Base-by-base conservation (phyloP, 1,140 invertebrate species). In the Andrena cerasifolii region DNA sequence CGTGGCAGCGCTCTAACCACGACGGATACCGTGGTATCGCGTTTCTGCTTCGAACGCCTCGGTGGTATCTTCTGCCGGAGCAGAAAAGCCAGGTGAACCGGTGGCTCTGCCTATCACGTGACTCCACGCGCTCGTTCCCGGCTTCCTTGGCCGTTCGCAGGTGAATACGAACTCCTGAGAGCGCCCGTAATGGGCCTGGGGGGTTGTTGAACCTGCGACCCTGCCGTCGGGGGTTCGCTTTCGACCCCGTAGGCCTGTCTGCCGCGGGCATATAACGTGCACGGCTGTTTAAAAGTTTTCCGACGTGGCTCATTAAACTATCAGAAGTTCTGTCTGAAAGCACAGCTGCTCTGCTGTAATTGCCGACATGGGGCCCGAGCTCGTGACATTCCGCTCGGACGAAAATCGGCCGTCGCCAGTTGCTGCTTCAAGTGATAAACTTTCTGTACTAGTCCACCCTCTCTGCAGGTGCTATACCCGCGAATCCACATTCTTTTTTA, bases 281-380 rank as follows among this genome's bases (percentile, higher is more conserved):
- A 45, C 72, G 51, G 72, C 83, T 82, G 73, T 84, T 84, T 75
- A 80, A 84, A 84, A 84, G 80, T 84, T 83, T 56, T 77, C 80
- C 83, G 83, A 84, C 78, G 82, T 77, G 82, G 78, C 82, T 84
- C 83, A 84, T 84, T 84, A 84, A 84, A 84, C 82, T 84, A 84
- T 84, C 72, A 84, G 62, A 78, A 84, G 82, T 78, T 80, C 61
- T 66, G 80, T 83, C 82, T 83, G 80, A 79, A 82, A 84, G 77
- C 81, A 54, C 82, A 84, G 82, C 81, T 83, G 80, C 59, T 80
- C 65, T 47, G 53, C 61, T 67, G 62, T 78, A 78, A 78, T 78
- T 75, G 78, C 59, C 59, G 65, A 65, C 67, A 73, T 62, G 80
- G 43, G 73, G 21, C 66, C 18, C 68, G 65, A 33, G 78, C 54